Conservation (phyloP, 2,797 vertebrate species). For the Muscicapa comitata region DNA sequence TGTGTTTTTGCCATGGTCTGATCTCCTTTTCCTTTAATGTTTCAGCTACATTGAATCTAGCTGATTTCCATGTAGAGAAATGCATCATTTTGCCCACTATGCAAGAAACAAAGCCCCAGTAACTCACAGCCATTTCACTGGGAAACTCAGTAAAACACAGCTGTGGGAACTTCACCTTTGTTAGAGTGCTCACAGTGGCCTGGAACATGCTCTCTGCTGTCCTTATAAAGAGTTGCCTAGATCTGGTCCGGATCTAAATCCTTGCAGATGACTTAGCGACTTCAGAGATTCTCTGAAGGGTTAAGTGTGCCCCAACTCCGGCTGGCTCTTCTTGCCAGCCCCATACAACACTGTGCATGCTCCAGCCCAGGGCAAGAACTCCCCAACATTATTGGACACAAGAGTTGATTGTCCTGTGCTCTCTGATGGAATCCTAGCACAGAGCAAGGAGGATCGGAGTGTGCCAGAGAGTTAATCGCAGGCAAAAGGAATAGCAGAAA, state of each 20-base stretch:
- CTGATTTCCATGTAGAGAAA: not conserved
- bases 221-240: not conserved
- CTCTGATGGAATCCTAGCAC: not conserved
- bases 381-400: accelerated
- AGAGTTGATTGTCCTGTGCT: not conserved
- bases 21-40: not conserved
- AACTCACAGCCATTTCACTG: not conserved
- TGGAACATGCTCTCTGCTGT: not conserved
- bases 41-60: not conserved
- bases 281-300: not conserved
- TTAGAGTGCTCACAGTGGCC: not conserved
- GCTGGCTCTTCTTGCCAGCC: not conserved
- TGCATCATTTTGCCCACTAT: not conserved
- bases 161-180: not conserved
- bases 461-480: not conserved
- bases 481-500: not conserved
- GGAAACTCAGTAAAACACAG: not conserved
- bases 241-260: not conserved
- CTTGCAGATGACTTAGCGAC: not conserved
- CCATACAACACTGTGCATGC: accelerated
- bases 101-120: not conserved
- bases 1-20: not conserved
- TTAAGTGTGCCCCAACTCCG: accelerated
- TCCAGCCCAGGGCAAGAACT: not conserved
- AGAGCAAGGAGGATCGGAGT: not conserved